Conservation (phyloP, 2,113 vertebrate genomes). For the Coturnix japonica region DNA sequence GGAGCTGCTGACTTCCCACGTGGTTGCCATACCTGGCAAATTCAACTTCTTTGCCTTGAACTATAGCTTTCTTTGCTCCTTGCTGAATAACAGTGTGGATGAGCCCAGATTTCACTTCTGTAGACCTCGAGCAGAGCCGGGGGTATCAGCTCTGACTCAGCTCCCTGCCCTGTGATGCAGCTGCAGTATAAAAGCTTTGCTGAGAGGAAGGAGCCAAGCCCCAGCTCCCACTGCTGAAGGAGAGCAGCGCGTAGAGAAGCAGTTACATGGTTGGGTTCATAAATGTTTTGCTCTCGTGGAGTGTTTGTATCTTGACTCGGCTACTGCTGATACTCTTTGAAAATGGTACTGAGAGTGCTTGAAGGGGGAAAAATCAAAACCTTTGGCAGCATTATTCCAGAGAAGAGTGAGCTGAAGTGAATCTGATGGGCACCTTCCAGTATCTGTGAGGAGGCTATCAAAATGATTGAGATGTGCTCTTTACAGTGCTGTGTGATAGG, state of each 20-base stretch:
- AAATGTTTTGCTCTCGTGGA: too few species aligned
- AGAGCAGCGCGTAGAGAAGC: rapidly evolving
- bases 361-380: background rate
- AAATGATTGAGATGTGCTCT: background rate
- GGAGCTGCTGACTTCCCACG: background rate
- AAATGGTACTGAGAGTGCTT: background rate
- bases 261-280: rapidly evolving
- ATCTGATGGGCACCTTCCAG: background rate
- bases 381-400: background rate
- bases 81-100: background rate
- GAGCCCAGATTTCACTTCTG: background rate
- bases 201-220: rapidly evolving
- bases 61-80: background rate
- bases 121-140: background rate
- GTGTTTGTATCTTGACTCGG: background rate
- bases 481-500: background rate
- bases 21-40: background rate
- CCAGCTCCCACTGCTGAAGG: background rate
- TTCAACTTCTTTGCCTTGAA: background rate
- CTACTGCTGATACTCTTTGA: background rate
- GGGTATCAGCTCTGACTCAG: background rate
- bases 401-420: background rate
- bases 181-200: background rate
- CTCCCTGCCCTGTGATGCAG: background rate
- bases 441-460: background rate